Conservation (phyloP, 2,797 vertebrate species). For the Dromococcyx pavoninus region DNA sequence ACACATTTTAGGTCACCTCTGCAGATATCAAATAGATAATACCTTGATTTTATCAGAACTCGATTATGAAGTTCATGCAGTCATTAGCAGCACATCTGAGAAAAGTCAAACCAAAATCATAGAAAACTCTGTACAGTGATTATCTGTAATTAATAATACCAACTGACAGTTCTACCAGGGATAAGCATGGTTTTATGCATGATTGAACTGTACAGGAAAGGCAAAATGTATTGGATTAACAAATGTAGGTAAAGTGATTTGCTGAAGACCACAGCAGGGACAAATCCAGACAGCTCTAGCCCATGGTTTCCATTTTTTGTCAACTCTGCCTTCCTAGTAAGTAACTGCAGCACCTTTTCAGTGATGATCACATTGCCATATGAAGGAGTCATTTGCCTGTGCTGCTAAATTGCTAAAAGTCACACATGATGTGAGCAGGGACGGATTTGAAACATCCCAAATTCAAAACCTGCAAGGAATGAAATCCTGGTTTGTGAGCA, state of each 20-base stretch:
- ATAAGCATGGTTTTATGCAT: background rate
- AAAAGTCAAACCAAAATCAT: background rate
- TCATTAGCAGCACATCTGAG: background rate
- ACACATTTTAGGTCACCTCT: background rate
- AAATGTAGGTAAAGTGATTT: background rate
- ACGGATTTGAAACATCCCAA: background rate
- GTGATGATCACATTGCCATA: background rate
- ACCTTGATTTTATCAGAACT: background rate
- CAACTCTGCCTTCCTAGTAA: background rate
- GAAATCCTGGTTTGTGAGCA: background rate
- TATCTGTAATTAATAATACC: background rate
- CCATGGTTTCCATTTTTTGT: background rate
- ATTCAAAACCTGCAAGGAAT: background rate
- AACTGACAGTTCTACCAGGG: background rate
- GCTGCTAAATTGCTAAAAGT: background rate
- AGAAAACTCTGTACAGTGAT: background rate
- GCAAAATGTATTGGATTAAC: background rate
- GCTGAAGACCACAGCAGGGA: background rate
- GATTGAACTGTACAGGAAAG: background rate
- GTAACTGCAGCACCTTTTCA: background rate
- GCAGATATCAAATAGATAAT: background rate
- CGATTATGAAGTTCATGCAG: background rate
- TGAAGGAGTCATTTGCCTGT: background rate
- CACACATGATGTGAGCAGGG: background rate
- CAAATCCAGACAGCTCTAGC: background rate